Evolutionary conservation across 2,797 vertebrate genomes (phyloP).

Genomic region (Paedocypris micromegethes): DNA sequence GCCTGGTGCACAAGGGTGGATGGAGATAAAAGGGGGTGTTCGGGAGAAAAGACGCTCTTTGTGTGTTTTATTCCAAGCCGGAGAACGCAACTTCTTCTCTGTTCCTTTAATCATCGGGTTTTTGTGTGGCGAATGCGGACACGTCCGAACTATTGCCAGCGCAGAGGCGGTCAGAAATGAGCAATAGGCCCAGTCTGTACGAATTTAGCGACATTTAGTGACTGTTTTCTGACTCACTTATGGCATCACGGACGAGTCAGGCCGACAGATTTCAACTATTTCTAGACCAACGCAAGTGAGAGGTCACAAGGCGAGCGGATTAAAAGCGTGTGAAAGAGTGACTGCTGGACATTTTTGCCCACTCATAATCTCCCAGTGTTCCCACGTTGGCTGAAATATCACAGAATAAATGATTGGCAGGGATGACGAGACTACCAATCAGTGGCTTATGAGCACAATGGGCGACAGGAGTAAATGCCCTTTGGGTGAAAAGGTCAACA

Average conservation of each 20-base stretch:
- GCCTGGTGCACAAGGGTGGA: slow-evolving; percentile 34
- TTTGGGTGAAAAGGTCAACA: slow-evolving; percentile 40
- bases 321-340: slow-evolving; percentile 30
- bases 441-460: slow-evolving; percentile 10
- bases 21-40: slow-evolving; percentile 54
- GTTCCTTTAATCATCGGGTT: slow-evolving; percentile 67
- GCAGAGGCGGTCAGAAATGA: background rate
- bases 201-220: background rate
- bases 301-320: slow-evolving; percentile 20
- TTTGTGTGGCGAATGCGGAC: slow-evolving; percentile 47
- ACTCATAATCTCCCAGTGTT: slow-evolving; percentile 18
- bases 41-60: slow-evolving; percentile 70
- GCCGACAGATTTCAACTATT: slow-evolving; percentile 15
- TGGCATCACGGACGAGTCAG: slow-evolving; percentile 6
- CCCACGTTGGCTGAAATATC: slow-evolving; percentile 25
- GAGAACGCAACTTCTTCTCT: slow-evolving; percentile 59
- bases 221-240: background rate
- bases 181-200: slow-evolving; percentile 16
- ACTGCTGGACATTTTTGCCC: slow-evolving; percentile 23
- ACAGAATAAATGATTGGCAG: slow-evolving; percentile 28
- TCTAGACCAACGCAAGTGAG: slow-evolving; percentile 18
- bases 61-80: slow-evolving; percentile 63
- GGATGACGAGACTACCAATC: slow-evolving; percentile 27
- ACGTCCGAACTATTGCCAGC: slow-evolving; percentile 7
- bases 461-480: slow-evolving; percentile 32